These are phyloP conservation scores for Berghia stephanieae DNA, from an alignment of 1,140 invertebrate genomes.

Conservation along the genomic window DNA sequence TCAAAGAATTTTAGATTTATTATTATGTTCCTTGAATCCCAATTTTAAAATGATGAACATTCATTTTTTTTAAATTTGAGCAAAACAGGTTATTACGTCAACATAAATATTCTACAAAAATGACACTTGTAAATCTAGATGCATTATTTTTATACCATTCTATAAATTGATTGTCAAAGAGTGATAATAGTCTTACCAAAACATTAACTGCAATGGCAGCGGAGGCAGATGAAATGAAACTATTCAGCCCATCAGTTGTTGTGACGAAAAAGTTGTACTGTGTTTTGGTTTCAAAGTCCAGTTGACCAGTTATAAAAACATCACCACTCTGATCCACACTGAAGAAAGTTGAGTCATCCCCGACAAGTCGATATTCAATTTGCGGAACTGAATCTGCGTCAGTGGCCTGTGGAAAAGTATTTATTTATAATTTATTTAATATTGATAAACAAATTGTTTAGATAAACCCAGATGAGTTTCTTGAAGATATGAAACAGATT, in stretches of 20 bases:
- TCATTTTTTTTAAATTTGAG: too few species aligned
- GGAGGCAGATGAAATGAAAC: constrained; percentile 26
- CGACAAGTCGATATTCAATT: constrained; percentile 40
- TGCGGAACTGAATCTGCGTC: constrained; percentile 38
- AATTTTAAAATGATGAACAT: too few species aligned
- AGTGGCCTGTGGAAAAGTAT: constrained; percentile 42
- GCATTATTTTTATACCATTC: too few species aligned
- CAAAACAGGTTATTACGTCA: too few species aligned
- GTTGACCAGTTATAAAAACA: constrained; percentile 32
- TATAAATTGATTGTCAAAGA: neutral
- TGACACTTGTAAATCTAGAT: too few species aligned
- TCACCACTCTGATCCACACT: constrained; percentile 31
- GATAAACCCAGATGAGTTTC: neutral
- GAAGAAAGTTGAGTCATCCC: constrained; percentile 31
- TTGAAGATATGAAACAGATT: neutral
- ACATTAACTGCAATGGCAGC: constrained; percentile 42
- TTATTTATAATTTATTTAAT: too few species aligned
- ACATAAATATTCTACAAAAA: neutral
- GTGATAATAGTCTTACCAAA: constrained; percentile 40
- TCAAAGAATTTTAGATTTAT: too few species aligned
- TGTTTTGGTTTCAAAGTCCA: constrained; percentile 42
- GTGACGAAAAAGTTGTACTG: constrained; percentile 43
- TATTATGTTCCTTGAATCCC: too few species aligned
- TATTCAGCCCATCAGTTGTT: constrained; percentile 39
- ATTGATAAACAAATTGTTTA: constrained; percentile 8